Evolutionary conservation across 2,888 invertebrate genomes (phyloP), one percentile per base, ranked within the genome.

Genomic region (Microchrysa polita): DNA sequence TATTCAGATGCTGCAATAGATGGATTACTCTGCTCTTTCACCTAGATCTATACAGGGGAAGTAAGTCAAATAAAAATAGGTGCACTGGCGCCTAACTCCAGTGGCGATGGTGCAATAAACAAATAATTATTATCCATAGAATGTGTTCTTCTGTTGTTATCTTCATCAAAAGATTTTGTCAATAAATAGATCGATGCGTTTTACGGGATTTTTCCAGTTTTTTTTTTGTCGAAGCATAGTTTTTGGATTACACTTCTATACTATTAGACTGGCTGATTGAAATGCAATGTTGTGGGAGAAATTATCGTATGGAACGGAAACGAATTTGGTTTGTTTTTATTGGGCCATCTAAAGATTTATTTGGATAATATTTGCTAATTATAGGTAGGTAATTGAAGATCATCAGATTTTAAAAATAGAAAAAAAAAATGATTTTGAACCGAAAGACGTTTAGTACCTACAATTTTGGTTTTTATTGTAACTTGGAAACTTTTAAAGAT

Each of bases 31-130:
- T 34, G 2, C 7, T 34, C 27, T 34, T 34, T 34, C 27, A n/a
- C n/a, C n/a, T n/a, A n/a, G n/a, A n/a, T n/a, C 27, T 34, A 34
- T 34, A 4, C 5, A 48, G 16, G 12, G 4, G 48, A 48, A 48
- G 16, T 10, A 48, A n/a, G 16, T 42, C 12, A 48, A 10, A 18
- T 16, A 69, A 69, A 69, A 34, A 20, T 20, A 34, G 2, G 27
- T 34, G 7, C 27, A 40, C 57, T 55, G 69, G 69, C 69, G 69
- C 69, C 69, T 69, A 55, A n/a, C 69, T 55, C 69, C 69, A 69
- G 55, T 55, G 55, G 69, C 12, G 69, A 55, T n/a, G n/a, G 55
- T 40, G 27, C 27, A 57, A 27, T 42, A 69, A 69, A 69, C 69
- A 69, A 57, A 57, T 40, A 57, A n/a, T n/a, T n/a, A n/a, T n/a